Conservation (phyloP, 2,888 invertebrate genomes). For the Meteorus cinctellus region DNA sequence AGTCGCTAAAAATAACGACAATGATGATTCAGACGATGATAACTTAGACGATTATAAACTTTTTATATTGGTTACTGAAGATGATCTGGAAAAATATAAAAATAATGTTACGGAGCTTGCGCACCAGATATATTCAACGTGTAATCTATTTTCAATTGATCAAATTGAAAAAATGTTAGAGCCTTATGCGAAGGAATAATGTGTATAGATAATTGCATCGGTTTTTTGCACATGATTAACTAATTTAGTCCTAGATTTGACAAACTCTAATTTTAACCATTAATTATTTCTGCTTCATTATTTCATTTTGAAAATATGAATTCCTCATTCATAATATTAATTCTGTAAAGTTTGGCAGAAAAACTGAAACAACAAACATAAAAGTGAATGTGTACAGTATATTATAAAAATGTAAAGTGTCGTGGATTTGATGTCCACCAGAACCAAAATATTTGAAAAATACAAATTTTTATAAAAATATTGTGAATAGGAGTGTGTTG, state of each 20-base stretch:
- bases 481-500: neutral
- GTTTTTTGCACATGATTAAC: slow-evolving; percentile 42
- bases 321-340: neutral
- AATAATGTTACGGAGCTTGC: slow-evolving; percentile 50
- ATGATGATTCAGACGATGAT: slow-evolving; percentile 1
- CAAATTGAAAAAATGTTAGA: slow-evolving; percentile 46
- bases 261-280: neutral
- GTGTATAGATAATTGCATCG: slow-evolving; percentile 5
- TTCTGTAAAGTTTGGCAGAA: neutral
- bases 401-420: slow-evolving; percentile 7
- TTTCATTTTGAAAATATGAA: neutral
- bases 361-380: neutral
- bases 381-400: slow-evolving; percentile 8
- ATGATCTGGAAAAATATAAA: slow-evolving; percentile 48
- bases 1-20: neutral
- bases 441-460: slow-evolving; percentile 15
- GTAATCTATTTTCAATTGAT: slow-evolving; percentile 38
- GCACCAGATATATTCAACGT: slow-evolving; percentile 42
- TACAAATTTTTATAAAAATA: slow-evolving; percentile 13
- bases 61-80: slow-evolving; percentile 48
- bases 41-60: slow-evolving; percentile 17
- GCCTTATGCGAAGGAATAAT: slow-evolving; percentile 39
- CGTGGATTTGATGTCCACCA: neutral
- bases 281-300: neutral
- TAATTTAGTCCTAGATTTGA: neutral